Percentiles rank a stretch among this genome's conserved stretches.
Evolutionary conservation across 2,888 invertebrate species (phyloP).

Genomic region (Clistopyga incitator): DNA sequence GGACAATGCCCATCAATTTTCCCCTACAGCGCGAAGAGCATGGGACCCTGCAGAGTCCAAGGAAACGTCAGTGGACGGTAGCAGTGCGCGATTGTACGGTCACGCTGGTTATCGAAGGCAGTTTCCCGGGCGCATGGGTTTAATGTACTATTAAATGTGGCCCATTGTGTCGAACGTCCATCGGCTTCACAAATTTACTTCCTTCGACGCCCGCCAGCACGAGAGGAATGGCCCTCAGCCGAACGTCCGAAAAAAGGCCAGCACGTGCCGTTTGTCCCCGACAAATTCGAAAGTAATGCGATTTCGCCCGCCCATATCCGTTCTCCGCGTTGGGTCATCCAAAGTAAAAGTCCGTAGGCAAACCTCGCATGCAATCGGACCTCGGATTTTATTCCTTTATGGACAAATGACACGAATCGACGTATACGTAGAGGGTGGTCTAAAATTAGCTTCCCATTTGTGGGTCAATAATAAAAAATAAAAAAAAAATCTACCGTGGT

Average conservation of each 20-base stretch:
- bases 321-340: constrained; percentile 39
- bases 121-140: constrained; percentile 68
- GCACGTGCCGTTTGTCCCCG: constrained; percentile 73
- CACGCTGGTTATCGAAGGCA: constrained; percentile 65
- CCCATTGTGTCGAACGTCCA: constrained; percentile 80
- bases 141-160: constrained; percentile 84
- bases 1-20: constrained; percentile 64
- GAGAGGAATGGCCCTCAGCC: constrained; percentile 40
- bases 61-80: constrained; percentile 52
- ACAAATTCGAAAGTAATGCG: constrained; percentile 79
- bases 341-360: constrained; percentile 61
- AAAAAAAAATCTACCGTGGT: neutral
- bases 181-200: constrained; percentile 81
- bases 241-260: constrained; percentile 56
- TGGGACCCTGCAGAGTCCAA: constrained; percentile 34
- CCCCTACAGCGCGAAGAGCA: constrained; percentile 47
- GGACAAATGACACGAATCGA: constrained; percentile 2
- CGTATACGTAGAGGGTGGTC: constrained; percentile 5
- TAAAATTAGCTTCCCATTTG: neutral
- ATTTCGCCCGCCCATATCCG: constrained; percentile 73
- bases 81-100: constrained; percentile 53
- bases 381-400: constrained; percentile 25
- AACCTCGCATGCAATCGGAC: constrained; percentile 58
- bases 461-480: too few relatives aligned
- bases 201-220: constrained; percentile 71